Conservation (phyloP, 1,140 invertebrate genomes). For the Saccostrea echinata region DNA sequence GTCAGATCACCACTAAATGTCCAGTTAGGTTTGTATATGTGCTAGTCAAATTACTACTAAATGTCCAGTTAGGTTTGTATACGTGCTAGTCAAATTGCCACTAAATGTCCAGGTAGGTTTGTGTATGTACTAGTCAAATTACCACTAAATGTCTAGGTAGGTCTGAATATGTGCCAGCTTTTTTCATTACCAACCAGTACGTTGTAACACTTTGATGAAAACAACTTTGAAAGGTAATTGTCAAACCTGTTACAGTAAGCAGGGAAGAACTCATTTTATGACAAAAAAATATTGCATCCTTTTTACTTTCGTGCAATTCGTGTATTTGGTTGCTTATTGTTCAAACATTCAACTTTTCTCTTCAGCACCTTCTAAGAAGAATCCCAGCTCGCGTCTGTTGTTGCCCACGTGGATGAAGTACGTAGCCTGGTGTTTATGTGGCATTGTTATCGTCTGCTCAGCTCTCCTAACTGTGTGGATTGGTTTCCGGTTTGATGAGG, state of each 20-base stretch:
- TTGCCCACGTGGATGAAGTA: slow-evolving; percentile 76
- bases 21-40: too few relatives aligned
- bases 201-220: too few relatives aligned
- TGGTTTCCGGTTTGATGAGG: slow-evolving; percentile 77
- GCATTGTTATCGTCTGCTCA: slow-evolving; percentile 64
- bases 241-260: too few relatives aligned
- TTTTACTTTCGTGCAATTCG: not conserved
- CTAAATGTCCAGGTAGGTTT: slow-evolving; percentile 60
- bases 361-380: slow-evolving; percentile 23
- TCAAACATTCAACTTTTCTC: not conserved
- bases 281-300: too few relatives aligned
- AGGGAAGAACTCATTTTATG: too few relatives aligned
- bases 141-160: not conserved
- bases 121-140: not conserved
- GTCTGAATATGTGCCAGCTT: not conserved
- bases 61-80: too few relatives aligned
- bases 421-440: slow-evolving; percentile 74
- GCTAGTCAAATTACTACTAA: too few relatives aligned
- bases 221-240: too few relatives aligned
- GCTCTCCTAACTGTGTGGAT: slow-evolving; percentile 73
- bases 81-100: slow-evolving; percentile 58
- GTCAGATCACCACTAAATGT: not conserved
- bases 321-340: not conserved
- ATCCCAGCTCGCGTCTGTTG: slow-evolving; percentile 57
- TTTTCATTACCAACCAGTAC: too few relatives aligned